phyloP scores from a whole-genome alignment of 64 coral and sea anemone genomes.

The Montipora capricornis region DNA sequence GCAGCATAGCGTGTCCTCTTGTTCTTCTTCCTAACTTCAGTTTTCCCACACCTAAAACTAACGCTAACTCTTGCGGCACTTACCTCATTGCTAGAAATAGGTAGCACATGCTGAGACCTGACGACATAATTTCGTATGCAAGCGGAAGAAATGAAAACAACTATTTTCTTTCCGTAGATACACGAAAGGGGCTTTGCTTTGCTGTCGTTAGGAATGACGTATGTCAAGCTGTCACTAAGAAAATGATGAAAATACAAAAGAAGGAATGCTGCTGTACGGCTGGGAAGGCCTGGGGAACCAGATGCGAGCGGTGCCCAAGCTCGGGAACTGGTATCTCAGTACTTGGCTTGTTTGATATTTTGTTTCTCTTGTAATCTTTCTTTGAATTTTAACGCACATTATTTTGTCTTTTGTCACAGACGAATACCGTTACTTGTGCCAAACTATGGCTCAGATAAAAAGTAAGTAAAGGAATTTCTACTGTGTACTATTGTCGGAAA shows the following conservation, averaged over 20 bases:
- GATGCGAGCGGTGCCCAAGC: slow-evolving; percentile 76
- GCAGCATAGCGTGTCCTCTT: too few relatives aligned
- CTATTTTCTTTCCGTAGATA: slow-evolving; percentile 16
- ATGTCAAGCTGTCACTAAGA: slow-evolving; percentile 72
- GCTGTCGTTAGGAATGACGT: slow-evolving; percentile 74
- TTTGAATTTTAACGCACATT: background rate
- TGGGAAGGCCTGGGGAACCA: slow-evolving; percentile 87
- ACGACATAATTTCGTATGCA: too few relatives aligned
- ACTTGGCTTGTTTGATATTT: background rate
- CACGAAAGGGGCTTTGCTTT: slow-evolving; percentile 78
- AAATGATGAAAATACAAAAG: slow-evolving; percentile 93
- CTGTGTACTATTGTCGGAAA: too few relatives aligned
- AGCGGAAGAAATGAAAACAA: too few relatives aligned
- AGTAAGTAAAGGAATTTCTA: background rate
- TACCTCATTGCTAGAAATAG: too few relatives aligned
- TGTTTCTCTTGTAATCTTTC: background rate
- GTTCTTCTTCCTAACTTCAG: too few relatives aligned
- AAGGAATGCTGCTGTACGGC: slow-evolving; percentile 85
- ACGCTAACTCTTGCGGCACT: too few relatives aligned
- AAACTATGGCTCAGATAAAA: slow-evolving; percentile 15
- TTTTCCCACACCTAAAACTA: too few relatives aligned
- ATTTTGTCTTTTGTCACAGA: background rate
- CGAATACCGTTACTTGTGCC: background rate
- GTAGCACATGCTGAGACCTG: too few relatives aligned
- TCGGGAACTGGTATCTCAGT: slow-evolving; percentile 59